These are phyloP conservation scores for Wiebesia pumilae DNA, from an alignment of 1,140 invertebrate genomes.

Conservation along the genomic window DNA sequence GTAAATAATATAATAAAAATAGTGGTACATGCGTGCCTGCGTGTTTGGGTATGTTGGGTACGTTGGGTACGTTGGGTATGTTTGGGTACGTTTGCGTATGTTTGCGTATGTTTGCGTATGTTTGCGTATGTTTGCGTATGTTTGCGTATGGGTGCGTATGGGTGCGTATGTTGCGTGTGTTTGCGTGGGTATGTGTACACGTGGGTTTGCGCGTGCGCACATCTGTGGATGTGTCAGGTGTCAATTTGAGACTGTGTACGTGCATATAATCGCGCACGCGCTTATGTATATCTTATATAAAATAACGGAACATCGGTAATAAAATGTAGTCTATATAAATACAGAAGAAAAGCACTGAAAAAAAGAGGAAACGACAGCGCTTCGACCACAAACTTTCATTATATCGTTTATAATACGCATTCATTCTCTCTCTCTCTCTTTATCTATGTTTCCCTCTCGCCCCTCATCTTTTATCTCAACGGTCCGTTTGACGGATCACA, in stretches of 20 bases:
- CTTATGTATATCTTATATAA: constrained; percentile 32
- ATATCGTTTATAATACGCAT: constrained; percentile 31
- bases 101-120: neutral
- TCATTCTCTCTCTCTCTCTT: neutral
- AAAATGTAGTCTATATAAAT: constrained; percentile 38
- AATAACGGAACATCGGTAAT: constrained; percentile 51
- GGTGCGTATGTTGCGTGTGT: neutral
- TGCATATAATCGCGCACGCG: neutral
- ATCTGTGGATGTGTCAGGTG: neutral
- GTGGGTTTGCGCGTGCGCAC: neutral
- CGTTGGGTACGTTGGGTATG: neutral
- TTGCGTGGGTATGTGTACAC: neutral
- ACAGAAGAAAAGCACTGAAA: constrained; percentile 44
- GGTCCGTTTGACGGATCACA: constrained; percentile 51
- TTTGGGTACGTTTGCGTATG: neutral
- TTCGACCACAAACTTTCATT: constrained; percentile 50
- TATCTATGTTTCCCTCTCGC: neutral
- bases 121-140: neutral
- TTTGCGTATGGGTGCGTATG: no score
- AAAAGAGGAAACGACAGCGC: constrained; percentile 42
- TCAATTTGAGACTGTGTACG: no score
- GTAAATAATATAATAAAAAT: constrained; percentile 50
- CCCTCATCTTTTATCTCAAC: constrained; percentile 13
- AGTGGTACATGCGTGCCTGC: neutral
- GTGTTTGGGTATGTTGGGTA: neutral